These are phyloP conservation scores for Danaus melanippus DNA, from an alignment of 1,140 invertebrate species.

Conservation along the genomic window DNA sequence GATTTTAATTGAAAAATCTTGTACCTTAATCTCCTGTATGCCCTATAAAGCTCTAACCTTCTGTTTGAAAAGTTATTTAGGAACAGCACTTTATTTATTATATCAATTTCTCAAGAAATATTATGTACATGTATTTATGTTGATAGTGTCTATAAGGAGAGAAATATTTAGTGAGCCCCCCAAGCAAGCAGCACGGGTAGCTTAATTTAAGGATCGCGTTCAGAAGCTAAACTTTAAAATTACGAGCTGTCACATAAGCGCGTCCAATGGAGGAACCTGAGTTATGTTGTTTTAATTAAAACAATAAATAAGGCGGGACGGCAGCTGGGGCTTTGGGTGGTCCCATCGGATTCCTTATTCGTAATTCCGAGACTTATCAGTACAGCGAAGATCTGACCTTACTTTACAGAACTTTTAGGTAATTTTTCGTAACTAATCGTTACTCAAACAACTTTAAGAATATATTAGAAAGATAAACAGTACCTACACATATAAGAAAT, in stretches of 20 bases:
- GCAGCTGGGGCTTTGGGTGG: constrained; percentile 41
- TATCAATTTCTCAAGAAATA: no score
- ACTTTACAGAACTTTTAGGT: not conserved
- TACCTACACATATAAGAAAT: no score
- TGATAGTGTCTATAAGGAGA: no score
- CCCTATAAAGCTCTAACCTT: no score
- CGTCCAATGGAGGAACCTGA: constrained; percentile 36
- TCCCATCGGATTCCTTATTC: constrained; percentile 39
- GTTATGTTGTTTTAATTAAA: constrained; percentile 66
- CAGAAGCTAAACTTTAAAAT: constrained; percentile 48
- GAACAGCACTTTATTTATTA: no score
- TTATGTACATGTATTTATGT: no score
- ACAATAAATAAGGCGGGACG: constrained; percentile 50
- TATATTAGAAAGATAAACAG: no score
- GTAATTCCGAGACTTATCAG: constrained; percentile 44
- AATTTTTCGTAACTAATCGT: no score
- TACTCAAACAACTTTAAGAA: no score
- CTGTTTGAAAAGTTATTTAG: no score
- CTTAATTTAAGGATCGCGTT: constrained; percentile 40
- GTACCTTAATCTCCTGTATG: no score
- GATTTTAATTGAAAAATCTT: no score
- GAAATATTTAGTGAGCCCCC: constrained; percentile 7
- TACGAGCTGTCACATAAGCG: constrained; percentile 52
- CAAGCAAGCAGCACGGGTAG: constrained; percentile 22
- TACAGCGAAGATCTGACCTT: constrained; percentile 31